A percentile compares a stretch with the other conserved stretches of the same genome.
These are phyloP conservation scores for Apoda limacodes DNA, from an alignment of 2,888 invertebrate genomes.

Conservation along the genomic window DNA sequence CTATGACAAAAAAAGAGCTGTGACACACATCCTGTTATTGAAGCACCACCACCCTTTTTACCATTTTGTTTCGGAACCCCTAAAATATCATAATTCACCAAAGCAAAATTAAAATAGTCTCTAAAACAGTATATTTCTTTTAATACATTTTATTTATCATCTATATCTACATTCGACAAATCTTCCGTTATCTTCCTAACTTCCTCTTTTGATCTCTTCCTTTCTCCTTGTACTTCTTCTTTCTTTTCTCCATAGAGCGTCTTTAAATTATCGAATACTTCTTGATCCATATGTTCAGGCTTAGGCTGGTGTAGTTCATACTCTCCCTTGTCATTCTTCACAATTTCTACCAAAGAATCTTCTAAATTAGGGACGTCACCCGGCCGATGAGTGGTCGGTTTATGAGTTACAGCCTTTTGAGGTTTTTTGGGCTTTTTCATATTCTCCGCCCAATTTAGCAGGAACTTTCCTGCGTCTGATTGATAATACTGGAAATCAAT, in stretches of 20 bases:
- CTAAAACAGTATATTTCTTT: too few relatives aligned
- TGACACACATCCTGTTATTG: too few relatives aligned
- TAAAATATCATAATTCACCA: too few relatives aligned
- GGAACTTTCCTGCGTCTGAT: conserved; percentile 64
- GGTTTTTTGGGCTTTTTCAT: conserved; percentile 44
- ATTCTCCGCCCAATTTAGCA: conserved; percentile 72
- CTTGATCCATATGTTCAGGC: conserved; percentile 45
- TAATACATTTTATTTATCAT: conserved; percentile 25
- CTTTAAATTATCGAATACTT: conserved; percentile 37
- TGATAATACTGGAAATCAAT: conserved; percentile 42
- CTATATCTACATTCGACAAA: conserved; percentile 68
- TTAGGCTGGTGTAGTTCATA: conserved; percentile 56
- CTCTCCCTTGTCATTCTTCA: conserved; percentile 48
- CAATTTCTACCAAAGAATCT: conserved; percentile 50
- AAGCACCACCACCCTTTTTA: too few relatives aligned
- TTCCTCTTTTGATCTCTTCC: conserved; percentile 40
- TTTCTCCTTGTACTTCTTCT: conserved; percentile 33
- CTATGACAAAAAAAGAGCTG: too few relatives aligned
- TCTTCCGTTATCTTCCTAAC: conserved; percentile 68
- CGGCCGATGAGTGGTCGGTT: conserved; percentile 17
- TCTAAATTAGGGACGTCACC: conserved; percentile 49
- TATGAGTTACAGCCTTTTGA: too few relatives aligned
- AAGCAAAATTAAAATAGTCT: too few relatives aligned
- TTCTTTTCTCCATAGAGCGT: conserved; percentile 47
- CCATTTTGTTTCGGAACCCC: too few relatives aligned